Percentiles rank a stretch among this genome's conserved stretches.
Conservation (phyloP, 2,888 invertebrate genomes). For the Chromoteleia sp. region DNA sequence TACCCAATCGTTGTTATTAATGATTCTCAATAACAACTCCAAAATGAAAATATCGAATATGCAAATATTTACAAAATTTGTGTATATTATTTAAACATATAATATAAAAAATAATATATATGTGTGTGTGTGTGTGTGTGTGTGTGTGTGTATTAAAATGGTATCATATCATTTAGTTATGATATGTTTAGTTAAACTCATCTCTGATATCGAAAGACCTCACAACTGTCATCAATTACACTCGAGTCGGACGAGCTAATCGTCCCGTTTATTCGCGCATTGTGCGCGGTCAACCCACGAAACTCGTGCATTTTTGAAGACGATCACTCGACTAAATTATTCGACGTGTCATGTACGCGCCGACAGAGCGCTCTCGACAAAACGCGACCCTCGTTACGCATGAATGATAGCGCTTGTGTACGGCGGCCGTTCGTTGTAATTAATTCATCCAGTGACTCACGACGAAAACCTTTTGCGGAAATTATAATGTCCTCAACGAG, state of each 20-base stretch:
- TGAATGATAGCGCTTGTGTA: conserved; percentile 65
- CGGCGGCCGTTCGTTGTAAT: conserved; percentile 56
- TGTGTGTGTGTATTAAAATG: too few relatives aligned
- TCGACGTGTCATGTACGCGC: conserved; percentile 62
- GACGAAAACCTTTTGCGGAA: conserved; percentile 62
- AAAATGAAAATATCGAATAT: too few relatives aligned
- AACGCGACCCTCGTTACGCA: conserved; percentile 68
- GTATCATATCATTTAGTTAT: too few relatives aligned
- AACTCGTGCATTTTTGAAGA: conserved; percentile 62
- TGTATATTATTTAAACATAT: too few relatives aligned
- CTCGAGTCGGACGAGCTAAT: conserved; percentile 10
- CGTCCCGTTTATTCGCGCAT: conserved; percentile 24
- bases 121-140: too few relatives aligned
- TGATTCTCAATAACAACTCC: too few relatives aligned
- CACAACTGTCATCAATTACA: not conserved
- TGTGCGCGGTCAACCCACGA: conserved; percentile 43
- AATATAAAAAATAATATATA: too few relatives aligned
- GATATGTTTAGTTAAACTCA: too few relatives aligned
- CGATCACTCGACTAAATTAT: conserved; percentile 65
- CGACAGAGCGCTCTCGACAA: conserved; percentile 67
- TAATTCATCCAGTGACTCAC: conserved; percentile 68
- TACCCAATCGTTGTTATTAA: too few relatives aligned
- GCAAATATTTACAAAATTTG: too few relatives aligned
- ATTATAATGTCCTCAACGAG: conserved; percentile 61
- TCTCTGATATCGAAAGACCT: not conserved